Evolutionary conservation across 2,888 invertebrate species (phyloP).

Genomic region (Caenorhabditis panamensis): DNA sequence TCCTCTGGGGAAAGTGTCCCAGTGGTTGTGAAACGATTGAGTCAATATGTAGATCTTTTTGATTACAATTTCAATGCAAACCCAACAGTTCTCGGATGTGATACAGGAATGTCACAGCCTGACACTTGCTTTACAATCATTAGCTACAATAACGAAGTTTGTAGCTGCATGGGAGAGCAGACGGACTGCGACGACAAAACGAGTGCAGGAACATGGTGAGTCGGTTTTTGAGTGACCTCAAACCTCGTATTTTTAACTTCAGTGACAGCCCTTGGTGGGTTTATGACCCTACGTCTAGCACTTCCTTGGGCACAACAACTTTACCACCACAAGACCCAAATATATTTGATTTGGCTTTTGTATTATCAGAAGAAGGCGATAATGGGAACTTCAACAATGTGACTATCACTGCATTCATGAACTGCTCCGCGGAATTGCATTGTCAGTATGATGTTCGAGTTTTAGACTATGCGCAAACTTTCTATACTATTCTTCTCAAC

Average conservation of each 20-base stretch:
- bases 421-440: neutral
- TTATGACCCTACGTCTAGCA: neutral
- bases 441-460: slow-evolving; percentile 10
- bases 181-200: neutral
- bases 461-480: neutral
- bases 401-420: slow-evolving; percentile 16
- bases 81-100: neutral
- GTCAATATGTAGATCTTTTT: neutral
- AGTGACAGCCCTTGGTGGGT: slow-evolving; percentile 26
- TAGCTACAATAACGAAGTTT: neutral
- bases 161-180: slow-evolving; percentile 14
- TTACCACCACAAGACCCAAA: neutral
- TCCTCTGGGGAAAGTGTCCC: neutral
- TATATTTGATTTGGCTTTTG: slow-evolving; percentile 2
- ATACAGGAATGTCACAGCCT: neutral
- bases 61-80: neutral
- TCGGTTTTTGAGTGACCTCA: neutral
- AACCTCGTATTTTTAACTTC: neutral
- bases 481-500: slow-evolving; percentile 11
- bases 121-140: neutral
- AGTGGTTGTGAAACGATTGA: neutral
- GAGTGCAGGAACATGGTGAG: slow-evolving; percentile 7
- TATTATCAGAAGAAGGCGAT: neutral
- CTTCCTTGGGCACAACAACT: neutral
- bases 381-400: slow-evolving; percentile 1